Evolutionary conservation across 1,140 invertebrate species (phyloP).

Genomic region (Rhopalosiphum maidis): DNA sequence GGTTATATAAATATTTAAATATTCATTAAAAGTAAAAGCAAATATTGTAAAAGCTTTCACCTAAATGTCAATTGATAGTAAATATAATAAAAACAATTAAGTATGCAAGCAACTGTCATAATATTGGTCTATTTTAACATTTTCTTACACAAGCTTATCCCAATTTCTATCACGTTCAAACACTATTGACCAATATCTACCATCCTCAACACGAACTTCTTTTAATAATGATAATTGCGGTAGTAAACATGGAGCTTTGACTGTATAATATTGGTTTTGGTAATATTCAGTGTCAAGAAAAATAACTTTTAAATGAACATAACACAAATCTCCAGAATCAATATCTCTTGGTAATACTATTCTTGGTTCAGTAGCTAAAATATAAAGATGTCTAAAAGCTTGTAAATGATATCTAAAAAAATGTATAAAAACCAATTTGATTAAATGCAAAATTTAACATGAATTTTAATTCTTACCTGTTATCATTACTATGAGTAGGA

Average conservation of each 20-base stretch:
- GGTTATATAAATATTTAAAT: too few species aligned
- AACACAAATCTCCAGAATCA: constrained; percentile 78
- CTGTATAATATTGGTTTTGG: constrained; percentile 67
- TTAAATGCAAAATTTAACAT: not conserved
- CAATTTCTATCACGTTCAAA: constrained; percentile 85
- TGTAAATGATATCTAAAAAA: constrained; percentile 72
- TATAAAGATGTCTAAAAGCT: constrained; percentile 94
- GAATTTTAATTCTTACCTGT: constrained; percentile 69
- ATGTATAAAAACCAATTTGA: not conserved
- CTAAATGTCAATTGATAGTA: too few species aligned
- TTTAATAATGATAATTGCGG: constrained; percentile 80
- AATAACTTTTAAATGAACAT: constrained; percentile 76
- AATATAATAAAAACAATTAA: not conserved
- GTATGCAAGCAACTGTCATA: not conserved
- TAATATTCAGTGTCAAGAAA: constrained; percentile 66
- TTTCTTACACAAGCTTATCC: constrained; percentile 73
- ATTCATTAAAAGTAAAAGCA: too few species aligned
- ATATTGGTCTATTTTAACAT: not conserved
- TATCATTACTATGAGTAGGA: constrained; percentile 94
- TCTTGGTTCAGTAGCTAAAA: constrained; percentile 88
- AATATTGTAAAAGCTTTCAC: too few species aligned
- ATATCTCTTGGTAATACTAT: constrained; percentile 87
- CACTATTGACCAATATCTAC: constrained; percentile 85
- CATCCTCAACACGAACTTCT: constrained; percentile 73
- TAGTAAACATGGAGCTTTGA: constrained; percentile 83